A percentile compares a stretch with the other conserved stretches of the same genome.
Conservation (phyloP, 2,797 vertebrate genomes). For the Macropus fuliginosus region DNA sequence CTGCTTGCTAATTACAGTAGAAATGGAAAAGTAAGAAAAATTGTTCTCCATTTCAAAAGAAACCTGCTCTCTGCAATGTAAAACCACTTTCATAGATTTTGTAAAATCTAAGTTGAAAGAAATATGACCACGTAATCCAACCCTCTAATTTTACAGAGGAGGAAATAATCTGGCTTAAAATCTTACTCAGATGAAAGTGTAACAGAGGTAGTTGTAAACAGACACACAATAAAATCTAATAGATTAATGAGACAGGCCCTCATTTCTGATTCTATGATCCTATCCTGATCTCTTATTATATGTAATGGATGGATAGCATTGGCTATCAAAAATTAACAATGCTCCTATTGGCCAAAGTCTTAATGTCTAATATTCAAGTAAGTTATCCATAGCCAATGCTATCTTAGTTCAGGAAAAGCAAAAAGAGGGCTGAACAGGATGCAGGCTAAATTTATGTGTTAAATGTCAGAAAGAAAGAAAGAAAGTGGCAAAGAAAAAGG, state of each 20-base stretch:
- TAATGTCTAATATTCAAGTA: neutral
- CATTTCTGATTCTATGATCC: neutral
- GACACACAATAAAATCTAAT: neutral
- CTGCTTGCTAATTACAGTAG: rapidly evolving
- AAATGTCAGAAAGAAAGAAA: neutral
- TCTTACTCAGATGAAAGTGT: neutral
- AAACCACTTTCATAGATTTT: neutral
- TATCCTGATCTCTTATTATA: neutral
- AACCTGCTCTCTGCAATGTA: neutral
- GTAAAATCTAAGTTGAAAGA: neutral
- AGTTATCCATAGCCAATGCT: neutral
- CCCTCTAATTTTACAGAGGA: neutral
- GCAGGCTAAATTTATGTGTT: neutral
- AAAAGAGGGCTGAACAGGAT: neutral
- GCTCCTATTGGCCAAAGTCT: neutral
- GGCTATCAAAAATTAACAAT: neutral
- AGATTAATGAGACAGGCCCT: neutral
- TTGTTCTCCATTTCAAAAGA: neutral
- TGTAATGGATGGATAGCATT: neutral
- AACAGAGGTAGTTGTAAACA: rapidly evolving
- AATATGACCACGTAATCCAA: neutral
- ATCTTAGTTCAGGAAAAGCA: neutral
- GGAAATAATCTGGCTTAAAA: neutral
- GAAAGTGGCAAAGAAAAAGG: neutral
- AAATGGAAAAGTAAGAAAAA: neutral